Evolutionary conservation across 2,113 vertebrate species (phyloP).

Genomic region (Solea senegalensis): DNA sequence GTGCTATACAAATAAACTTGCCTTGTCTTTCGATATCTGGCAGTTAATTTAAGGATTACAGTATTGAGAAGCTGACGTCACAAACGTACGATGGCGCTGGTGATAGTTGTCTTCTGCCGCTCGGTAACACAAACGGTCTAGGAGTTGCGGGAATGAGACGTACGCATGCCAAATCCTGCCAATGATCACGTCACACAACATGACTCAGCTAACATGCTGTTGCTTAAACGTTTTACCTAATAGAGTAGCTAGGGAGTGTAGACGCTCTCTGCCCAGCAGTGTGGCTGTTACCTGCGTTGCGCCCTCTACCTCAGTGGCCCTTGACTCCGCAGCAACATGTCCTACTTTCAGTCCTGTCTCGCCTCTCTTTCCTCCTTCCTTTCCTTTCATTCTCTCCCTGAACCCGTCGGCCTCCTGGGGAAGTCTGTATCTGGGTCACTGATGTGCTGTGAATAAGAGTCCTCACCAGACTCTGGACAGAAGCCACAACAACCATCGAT

Average conservation of each 20-base stretch:
- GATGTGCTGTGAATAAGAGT: conserved; percentile 74
- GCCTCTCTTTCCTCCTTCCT: conserved; percentile 60
- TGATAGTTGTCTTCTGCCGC: too few species aligned
- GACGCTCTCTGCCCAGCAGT: conserved; percentile 15
- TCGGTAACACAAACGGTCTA: too few species aligned
- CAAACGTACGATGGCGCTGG: too few species aligned
- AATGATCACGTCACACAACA: too few species aligned
- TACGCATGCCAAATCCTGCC: too few species aligned
- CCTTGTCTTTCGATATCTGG: too few species aligned
- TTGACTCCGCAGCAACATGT: conserved; percentile 69
- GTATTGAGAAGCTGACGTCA: too few species aligned
- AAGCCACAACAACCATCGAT: conserved; percentile 57
- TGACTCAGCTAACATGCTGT: too few species aligned
- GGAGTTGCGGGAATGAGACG: too few species aligned
- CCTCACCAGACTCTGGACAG: conserved; percentile 60
- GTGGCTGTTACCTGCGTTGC: conserved; percentile 36
- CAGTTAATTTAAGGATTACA: too few species aligned
- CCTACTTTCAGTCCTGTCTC: conserved; percentile 64
- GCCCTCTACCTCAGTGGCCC: conserved; percentile 49
- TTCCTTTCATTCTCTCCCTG: conserved; percentile 60
- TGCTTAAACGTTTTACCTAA: too few species aligned
- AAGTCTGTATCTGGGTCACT: conserved; percentile 76
- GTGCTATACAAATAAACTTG: too few species aligned
- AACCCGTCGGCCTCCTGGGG: conserved; percentile 65
- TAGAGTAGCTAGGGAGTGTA: background rate